These are phyloP conservation scores for Acanthornis magna DNA, from an alignment of 2,797 vertebrate species.

Conservation along the genomic window DNA sequence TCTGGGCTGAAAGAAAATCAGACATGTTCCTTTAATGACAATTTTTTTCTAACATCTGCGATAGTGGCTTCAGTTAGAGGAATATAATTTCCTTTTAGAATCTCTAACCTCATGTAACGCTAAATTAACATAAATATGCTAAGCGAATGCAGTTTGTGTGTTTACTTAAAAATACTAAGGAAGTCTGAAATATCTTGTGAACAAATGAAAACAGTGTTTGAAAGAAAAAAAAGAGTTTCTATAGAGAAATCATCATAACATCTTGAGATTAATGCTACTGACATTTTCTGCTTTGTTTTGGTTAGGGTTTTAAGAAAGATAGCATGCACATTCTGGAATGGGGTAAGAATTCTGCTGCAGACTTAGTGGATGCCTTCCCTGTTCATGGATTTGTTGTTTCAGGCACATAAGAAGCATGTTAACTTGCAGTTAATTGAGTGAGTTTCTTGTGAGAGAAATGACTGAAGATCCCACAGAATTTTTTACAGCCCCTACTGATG, in stretches of 20 bases:
- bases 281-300: not conserved
- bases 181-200: not conserved
- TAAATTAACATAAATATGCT: not conserved
- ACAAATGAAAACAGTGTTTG: not conserved
- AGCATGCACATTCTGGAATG: not conserved
- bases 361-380: not conserved
- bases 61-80: not conserved
- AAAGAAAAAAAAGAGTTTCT: not conserved
- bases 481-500: not conserved
- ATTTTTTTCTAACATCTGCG: not conserved
- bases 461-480: not conserved
- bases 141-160: not conserved
- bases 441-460: not conserved
- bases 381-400: not conserved
- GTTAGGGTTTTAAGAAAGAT: not conserved
- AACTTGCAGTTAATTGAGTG: not conserved
- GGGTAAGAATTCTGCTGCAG: not conserved
- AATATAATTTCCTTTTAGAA: not conserved
- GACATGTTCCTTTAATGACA: not conserved
- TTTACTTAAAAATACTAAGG: not conserved
- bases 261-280: not conserved
- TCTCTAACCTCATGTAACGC: not conserved
- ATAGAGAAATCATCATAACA: not conserved
- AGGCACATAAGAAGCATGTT: not conserved
- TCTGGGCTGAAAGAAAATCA: not conserved